Conservation (phyloP, 2,113 vertebrate genomes). For the Drymodes brunneopygia region DNA sequence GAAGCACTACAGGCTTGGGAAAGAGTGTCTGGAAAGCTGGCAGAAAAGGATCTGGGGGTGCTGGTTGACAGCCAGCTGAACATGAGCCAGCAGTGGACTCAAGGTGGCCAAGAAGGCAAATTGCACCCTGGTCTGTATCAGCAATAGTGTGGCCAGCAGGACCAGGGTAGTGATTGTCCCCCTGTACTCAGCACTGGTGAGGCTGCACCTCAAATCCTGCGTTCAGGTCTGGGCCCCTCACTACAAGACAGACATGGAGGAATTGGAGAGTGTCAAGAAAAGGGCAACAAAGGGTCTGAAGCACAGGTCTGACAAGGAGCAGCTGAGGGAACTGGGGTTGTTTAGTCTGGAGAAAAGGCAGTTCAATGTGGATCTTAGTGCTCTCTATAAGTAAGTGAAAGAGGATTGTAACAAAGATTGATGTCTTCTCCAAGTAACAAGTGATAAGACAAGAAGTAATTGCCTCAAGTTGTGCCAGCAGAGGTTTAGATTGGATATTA, state of each 20-base stretch:
- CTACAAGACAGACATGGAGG: neutral
- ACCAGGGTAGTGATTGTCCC: accelerated
- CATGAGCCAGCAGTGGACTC: too few relatives aligned
- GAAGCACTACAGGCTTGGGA: too few relatives aligned
- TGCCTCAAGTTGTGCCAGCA: neutral
- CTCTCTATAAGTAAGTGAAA: too few relatives aligned
- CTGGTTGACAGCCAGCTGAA: too few relatives aligned
- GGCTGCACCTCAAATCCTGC: neutral
- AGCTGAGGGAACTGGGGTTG: neutral
- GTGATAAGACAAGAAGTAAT: neutral
- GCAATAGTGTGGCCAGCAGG: accelerated
- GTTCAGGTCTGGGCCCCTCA: neutral
- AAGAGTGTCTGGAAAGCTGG: neutral
- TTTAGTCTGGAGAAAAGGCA: neutral
- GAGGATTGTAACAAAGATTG: too few relatives aligned
- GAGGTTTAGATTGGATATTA: neutral
- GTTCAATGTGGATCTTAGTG: too few relatives aligned
- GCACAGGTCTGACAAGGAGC: neutral
- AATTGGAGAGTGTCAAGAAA: accelerated
- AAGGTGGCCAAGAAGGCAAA: neutral
- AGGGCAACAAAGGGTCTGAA: neutral
- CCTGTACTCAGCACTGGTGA: accelerated
- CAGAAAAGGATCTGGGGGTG: neutral
- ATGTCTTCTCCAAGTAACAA: neutral
- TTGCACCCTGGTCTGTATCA: neutral